A percentile compares a stretch with the other conserved stretches of the same genome.
phyloP scores from a whole-genome alignment of 2,888 invertebrate species.

The Idaea straminata region DNA sequence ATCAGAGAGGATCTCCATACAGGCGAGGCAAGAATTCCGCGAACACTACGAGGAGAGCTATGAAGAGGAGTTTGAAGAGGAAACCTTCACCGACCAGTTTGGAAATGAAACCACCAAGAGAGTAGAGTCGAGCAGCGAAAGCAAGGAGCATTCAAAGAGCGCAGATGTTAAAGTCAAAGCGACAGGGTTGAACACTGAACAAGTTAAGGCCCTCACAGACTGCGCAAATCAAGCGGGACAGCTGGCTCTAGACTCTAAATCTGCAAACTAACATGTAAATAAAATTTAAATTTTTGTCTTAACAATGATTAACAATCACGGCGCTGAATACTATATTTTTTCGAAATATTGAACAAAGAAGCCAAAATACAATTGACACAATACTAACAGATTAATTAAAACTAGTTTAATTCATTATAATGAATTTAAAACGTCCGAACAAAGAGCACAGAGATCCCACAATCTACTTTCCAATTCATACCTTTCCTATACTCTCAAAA shows the following conservation, averaged over 20 bases:
- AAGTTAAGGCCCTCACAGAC: conserved; percentile 73
- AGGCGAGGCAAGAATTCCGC: conserved; percentile 74
- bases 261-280: conserved; percentile 68
- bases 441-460: conserved; percentile 33
- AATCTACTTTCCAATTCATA: conserved; percentile 20
- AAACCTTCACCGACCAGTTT: conserved; percentile 67
- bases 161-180: conserved; percentile 76
- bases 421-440: conserved; percentile 36
- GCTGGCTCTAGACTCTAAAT: conserved; percentile 71
- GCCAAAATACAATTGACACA: background rate
- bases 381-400: conserved; percentile 16
- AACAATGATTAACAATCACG: conserved; percentile 28
- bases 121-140: conserved; percentile 72
- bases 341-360: conserved; percentile 3
- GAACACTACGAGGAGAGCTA: conserved; percentile 72
- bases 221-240: conserved; percentile 75
- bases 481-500: conserved; percentile 17
- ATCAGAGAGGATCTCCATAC: conserved; percentile 65
- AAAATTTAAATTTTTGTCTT: conserved; percentile 30
- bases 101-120: conserved; percentile 73
- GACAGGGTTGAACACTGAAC: conserved; percentile 66
- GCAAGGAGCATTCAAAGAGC: conserved; percentile 72
- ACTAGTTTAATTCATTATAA: conserved; percentile 13
- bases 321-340: conserved; percentile 19
- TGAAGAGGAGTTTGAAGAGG: conserved; percentile 75